Percentiles rank a stretch among this genome's conserved stretches.
These are phyloP conservation scores for Isichthys henryi DNA, from an alignment of 2,113 vertebrate genomes.

Conservation along the genomic window DNA sequence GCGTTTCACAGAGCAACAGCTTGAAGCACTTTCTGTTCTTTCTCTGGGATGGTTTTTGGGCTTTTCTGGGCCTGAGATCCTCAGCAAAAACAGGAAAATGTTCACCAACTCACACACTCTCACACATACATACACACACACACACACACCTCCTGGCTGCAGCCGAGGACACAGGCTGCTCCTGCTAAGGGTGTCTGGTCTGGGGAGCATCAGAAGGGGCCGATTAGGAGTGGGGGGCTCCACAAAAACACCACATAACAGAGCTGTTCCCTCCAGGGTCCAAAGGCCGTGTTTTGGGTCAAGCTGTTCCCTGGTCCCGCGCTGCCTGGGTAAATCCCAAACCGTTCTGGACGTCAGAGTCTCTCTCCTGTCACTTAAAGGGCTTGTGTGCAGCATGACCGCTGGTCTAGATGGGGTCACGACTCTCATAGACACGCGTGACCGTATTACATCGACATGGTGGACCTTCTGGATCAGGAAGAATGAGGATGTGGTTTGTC, in stretches of 20 bases:
- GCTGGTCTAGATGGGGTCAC: neutral
- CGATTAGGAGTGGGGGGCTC: neutral
- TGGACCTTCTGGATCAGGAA: neutral
- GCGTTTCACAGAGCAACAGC: neutral
- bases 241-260: neutral
- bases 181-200: neutral
- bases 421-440: neutral
- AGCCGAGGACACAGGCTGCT: neutral
- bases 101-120: neutral
- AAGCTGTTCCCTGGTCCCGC: neutral
- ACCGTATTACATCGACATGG: neutral
- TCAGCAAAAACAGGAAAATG: neutral
- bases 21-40: neutral
- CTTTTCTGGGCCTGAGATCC: neutral
- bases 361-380: neutral
- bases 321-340: neutral
- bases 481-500: neutral
- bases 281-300: neutral
- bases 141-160: neutral
- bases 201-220: neutral
- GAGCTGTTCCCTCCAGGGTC: neutral
- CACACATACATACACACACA: neutral
- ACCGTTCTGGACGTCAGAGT: neutral
- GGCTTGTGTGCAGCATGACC: neutral
- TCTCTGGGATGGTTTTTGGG: neutral